A percentile compares a stretch with the other conserved stretches of the same genome.
phyloP scores from a whole-genome alignment of 2,797 vertebrate species.

The Streptopelia turtur region DNA sequence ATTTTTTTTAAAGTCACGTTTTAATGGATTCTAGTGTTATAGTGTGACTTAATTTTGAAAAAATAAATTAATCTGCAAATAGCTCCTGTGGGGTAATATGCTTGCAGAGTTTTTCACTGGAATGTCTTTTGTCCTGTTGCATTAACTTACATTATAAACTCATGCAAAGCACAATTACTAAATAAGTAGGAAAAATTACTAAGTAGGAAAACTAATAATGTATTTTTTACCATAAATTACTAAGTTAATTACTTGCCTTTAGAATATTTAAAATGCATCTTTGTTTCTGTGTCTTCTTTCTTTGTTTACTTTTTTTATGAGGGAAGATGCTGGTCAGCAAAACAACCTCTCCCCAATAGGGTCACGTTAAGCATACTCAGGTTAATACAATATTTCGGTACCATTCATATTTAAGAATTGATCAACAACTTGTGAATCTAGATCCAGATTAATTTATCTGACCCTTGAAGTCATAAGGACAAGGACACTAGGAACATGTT shows the following conservation, averaged over 20 bases:
- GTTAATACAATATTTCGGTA: background rate
- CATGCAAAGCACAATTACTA: background rate
- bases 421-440: background rate
- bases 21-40: background rate
- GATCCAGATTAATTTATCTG: background rate
- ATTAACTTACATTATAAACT: background rate
- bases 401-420: background rate
- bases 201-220: background rate
- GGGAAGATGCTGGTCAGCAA: background rate
- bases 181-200: background rate
- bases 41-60: background rate
- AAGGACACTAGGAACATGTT: background rate
- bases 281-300: background rate
- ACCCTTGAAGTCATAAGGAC: background rate
- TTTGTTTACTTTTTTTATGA: background rate
- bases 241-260: background rate
- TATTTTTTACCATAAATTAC: background rate
- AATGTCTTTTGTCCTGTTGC: background rate
- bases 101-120: background rate
- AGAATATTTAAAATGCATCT: background rate
- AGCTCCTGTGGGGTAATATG: background rate
- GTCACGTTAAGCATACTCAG: background rate
- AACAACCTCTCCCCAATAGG: accelerated
- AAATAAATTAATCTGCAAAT: background rate
- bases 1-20: background rate